Evolutionary conservation across 2,888 invertebrate genomes (phyloP), one percentile per base, ranked within the genome.

Genomic region (Melanchra persicariae): DNA sequence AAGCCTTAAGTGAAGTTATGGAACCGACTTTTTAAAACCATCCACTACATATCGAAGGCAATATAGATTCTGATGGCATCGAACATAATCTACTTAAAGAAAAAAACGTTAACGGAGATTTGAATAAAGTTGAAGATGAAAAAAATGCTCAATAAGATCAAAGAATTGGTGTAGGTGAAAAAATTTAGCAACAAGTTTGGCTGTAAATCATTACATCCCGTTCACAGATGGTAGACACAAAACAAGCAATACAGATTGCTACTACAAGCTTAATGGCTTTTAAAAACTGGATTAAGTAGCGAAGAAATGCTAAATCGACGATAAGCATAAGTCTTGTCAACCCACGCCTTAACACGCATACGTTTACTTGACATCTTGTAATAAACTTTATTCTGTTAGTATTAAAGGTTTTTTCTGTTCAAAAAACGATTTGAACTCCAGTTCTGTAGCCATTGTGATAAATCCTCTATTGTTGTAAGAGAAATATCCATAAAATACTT

Each of bases 261-360:
- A 93, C 94, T 95, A 94, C 94, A 94, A 93, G 90, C 90, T 92
- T 91, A 94, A 94, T 94, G 89, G 92, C 92, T 91, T 93, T 91
- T 90, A 91, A 93, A 93, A 95, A 95, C 93, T 95, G 92, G 93
- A 94, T 93, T 93, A 94, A 92, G 95, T 95, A 95, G 94, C 95
- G 85, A 92, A 93, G 94, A 94, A 95, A 95, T 93, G 93, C 93
- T 94, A 93, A 94, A 94, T 92, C 90, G 89, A 90, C 92, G 93
- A 95, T 95, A 95, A 95, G 93, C 93, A 92, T 94, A 93, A 89
- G 89, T 93, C 94, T 93, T 94, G 92, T 93, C 95, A 91, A 89
- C 95, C 95, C 95, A 95, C 95, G 93, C 93, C 49, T 77, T 59
- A 74, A 73, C 82, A 81, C 75, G 47, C 61, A 76, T 87, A 80